Conservation (phyloP, 1,140 invertebrate genomes). For the Eueides isabella region DNA sequence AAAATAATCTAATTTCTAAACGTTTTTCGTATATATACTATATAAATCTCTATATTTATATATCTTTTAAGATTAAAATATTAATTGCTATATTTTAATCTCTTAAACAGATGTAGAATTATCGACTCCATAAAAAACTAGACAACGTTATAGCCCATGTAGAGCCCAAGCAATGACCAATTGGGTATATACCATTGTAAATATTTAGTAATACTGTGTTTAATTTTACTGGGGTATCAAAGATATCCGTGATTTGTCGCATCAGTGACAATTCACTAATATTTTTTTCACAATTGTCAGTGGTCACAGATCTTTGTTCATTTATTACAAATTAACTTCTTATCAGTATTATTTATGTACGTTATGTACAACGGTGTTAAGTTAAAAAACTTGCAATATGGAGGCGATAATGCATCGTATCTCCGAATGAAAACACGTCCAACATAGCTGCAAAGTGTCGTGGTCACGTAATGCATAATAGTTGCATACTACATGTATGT, state of each 20-base stretch:
- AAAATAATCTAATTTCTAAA: too few relatives aligned
- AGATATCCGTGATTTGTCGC: too few relatives aligned
- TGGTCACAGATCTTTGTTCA: neutral
- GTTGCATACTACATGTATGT: neutral
- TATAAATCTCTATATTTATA: too few relatives aligned
- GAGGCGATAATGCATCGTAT: neutral
- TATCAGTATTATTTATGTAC: neutral
- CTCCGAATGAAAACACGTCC: neutral
- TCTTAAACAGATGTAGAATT: too few relatives aligned
- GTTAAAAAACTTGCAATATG: neutral
- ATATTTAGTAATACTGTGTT: neutral
- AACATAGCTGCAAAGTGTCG: neutral
- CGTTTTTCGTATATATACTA: too few relatives aligned
- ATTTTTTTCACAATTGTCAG: neutral
- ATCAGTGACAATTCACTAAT: too few relatives aligned
- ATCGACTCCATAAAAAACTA: too few relatives aligned
- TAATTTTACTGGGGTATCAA: neutral
- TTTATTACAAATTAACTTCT: neutral
- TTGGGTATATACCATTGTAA: too few relatives aligned
- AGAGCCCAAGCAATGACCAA: too few relatives aligned
- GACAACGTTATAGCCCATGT: too few relatives aligned
- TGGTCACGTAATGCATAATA: slow-evolving; percentile 26
- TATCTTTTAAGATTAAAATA: too few relatives aligned
- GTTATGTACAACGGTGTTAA: neutral
- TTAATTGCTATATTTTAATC: too few relatives aligned